Evolutionary conservation across 2,888 invertebrate genomes (phyloP).

Genomic region (Caenorhabditis imperialis): DNA sequence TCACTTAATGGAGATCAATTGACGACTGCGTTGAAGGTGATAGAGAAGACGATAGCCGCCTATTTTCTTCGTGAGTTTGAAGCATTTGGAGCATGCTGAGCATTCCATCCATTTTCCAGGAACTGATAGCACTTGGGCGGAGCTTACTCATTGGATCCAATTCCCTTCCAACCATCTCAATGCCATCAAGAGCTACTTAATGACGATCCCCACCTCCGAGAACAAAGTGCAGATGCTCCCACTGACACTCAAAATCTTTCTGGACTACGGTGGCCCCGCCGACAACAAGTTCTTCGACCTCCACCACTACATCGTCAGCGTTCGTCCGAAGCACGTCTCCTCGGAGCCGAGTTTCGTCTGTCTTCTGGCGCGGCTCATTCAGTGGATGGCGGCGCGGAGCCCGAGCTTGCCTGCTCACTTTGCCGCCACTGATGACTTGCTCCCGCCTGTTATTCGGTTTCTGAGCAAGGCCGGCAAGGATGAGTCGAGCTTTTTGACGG

Average conservation of each 20-base stretch:
- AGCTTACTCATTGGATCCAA: conserved; percentile 59
- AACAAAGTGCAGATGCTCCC: conserved; percentile 58
- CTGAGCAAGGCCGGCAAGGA: conserved; percentile 56
- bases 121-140: conserved; percentile 60
- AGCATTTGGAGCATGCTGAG: background rate
- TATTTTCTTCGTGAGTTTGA: conserved; percentile 70
- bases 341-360: conserved; percentile 66
- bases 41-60: conserved; percentile 66
- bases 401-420: conserved; percentile 33
- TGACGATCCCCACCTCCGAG: conserved; percentile 61
- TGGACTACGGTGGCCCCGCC: conserved; percentile 50
- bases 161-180: conserved; percentile 50
- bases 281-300: conserved; percentile 57
- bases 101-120: conserved; percentile 33
- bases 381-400: conserved; percentile 48
- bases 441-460: conserved; percentile 51
- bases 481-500: conserved; percentile 57
- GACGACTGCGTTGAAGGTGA: conserved; percentile 64
- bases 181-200: conserved; percentile 55
- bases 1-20: conserved; percentile 65
- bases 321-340: conserved; percentile 72
- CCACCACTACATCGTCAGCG: conserved; percentile 60
- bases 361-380: conserved; percentile 58
- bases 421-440: conserved; percentile 51
- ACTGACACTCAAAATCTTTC: conserved; percentile 54